phyloP scores from a whole-genome alignment of 1,140 invertebrate genomes.

The Mactra quadrangularis region DNA sequence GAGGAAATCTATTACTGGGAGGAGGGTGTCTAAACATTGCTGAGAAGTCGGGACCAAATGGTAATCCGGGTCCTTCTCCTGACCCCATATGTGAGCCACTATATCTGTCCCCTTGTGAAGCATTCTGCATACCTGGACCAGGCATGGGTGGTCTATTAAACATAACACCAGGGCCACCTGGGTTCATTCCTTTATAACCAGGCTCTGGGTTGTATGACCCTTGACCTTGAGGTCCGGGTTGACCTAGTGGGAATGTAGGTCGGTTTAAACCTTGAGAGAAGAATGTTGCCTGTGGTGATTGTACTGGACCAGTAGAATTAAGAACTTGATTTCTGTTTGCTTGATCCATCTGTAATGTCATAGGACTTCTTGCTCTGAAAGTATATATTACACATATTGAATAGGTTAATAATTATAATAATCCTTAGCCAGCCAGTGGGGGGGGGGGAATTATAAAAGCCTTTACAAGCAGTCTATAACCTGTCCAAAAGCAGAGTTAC shows the following conservation, averaged over 20 bases:
- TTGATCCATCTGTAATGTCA: conserved; percentile 15
- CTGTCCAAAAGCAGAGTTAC: too few relatives aligned
- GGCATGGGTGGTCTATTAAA: conserved; percentile 14
- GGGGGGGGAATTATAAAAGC: too few relatives aligned
- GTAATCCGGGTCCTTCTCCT: conserved; percentile 5
- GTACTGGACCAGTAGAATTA: background rate
- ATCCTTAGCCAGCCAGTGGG: too few relatives aligned
- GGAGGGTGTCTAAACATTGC: conserved; percentile 56
- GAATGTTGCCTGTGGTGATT: conserved; percentile 27
- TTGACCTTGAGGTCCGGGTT: conserved; percentile 35
- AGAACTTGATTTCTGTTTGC: background rate
- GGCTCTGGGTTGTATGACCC: conserved; percentile 27
- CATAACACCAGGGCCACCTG: conserved; percentile 51
- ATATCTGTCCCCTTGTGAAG: conserved; percentile 6
- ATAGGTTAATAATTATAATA: too few relatives aligned
- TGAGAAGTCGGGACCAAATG: conserved; percentile 40
- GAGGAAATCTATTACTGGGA: conserved; percentile 41
- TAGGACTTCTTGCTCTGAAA: conserved; percentile 36
- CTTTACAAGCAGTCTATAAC: too few relatives aligned
- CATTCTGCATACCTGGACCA: conserved; percentile 23
- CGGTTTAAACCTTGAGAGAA: background rate
- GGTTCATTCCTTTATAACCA: conserved; percentile 18
- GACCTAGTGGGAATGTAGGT: conserved; percentile 7
- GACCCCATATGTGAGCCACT: background rate
- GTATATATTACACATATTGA: too few relatives aligned